Conservation (phyloP, 2,888 invertebrate species). For the Neoaliturus tenellus region DNA sequence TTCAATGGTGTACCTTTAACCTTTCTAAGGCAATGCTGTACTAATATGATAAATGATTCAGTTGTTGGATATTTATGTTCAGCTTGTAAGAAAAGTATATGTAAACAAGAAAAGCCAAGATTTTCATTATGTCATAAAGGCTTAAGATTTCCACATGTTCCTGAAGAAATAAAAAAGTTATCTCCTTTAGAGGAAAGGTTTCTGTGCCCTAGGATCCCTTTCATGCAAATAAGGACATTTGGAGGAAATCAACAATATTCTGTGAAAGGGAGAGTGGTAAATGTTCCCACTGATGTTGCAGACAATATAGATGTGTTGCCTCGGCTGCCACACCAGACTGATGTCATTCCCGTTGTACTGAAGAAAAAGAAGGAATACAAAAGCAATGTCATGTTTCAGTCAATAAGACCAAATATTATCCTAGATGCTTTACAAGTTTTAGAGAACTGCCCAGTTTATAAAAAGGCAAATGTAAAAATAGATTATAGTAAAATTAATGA, state of each 20-base stretch:
- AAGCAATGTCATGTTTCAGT: slow-evolving; percentile 5
- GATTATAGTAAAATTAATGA: not conserved
- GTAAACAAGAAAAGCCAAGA: not conserved
- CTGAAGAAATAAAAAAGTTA: slow-evolving; percentile 17
- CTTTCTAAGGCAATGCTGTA: not conserved
- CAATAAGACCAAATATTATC: slow-evolving; percentile 43
- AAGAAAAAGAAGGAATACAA: slow-evolving; percentile 15
- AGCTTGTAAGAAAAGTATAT: slow-evolving; percentile 21
- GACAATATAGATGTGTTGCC: slow-evolving; percentile 35
- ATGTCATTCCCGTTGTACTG: slow-evolving; percentile 27
- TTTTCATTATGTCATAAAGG: slow-evolving; percentile 1
- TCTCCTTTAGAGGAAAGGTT: slow-evolving; percentile 53
- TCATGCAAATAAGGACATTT: slow-evolving; percentile 49
- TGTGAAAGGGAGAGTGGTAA: slow-evolving; percentile 47
- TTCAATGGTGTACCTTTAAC: not conserved
- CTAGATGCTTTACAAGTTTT: slow-evolving; percentile 32
- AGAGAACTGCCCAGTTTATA: not conserved
- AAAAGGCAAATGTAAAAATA: not conserved
- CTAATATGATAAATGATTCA: not conserved
- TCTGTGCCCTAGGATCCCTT: slow-evolving; percentile 48
- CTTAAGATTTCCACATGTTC: slow-evolving; percentile 37
- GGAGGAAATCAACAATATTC: slow-evolving; percentile 9
- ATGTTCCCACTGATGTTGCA: slow-evolving; percentile 44
- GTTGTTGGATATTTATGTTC: slow-evolving; percentile 10
- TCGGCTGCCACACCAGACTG: slow-evolving; percentile 14